Evolutionary conservation across 1,140 invertebrate genomes (phyloP).

Genomic region (Chrysomallon squamiferum): DNA sequence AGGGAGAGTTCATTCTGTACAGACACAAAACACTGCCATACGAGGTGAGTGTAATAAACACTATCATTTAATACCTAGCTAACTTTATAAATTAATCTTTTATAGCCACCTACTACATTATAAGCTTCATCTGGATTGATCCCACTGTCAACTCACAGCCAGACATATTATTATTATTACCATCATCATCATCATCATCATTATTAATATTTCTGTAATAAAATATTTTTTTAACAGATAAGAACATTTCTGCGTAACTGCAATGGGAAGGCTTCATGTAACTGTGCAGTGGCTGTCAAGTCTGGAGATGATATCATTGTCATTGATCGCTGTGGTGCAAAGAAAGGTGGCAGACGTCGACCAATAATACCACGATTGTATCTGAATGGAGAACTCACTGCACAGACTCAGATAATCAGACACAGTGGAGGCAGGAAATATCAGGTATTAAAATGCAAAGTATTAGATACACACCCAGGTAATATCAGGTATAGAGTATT

Average conservation of each 20-base stretch:
- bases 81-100: no score
- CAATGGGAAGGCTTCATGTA: conserved; percentile 36
- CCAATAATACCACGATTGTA: conserved; percentile 32
- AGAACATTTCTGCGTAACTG: conserved; percentile 28
- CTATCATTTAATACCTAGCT: not conserved
- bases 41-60: conserved; percentile 24
- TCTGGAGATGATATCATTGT: conserved; percentile 51
- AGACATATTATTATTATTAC: no score
- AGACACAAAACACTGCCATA: conserved; percentile 30
- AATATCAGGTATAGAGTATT: no score
- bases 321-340: conserved; percentile 42
- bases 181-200: no score
- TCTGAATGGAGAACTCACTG: conserved; percentile 39
- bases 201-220: no score
- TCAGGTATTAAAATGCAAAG: no score
- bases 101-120: no score
- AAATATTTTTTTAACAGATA: conserved; percentile 12
- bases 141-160: no score
- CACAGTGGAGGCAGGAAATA: conserved; percentile 19
- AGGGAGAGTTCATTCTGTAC: conserved; percentile 50
- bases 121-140: no score
- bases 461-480: no score
- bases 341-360: conserved; percentile 5
- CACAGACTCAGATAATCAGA: conserved; percentile 25
- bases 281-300: conserved; percentile 48